Evolutionary conservation across 2,888 invertebrate genomes (phyloP).

Genomic region (Heliconius charithonia): DNA sequence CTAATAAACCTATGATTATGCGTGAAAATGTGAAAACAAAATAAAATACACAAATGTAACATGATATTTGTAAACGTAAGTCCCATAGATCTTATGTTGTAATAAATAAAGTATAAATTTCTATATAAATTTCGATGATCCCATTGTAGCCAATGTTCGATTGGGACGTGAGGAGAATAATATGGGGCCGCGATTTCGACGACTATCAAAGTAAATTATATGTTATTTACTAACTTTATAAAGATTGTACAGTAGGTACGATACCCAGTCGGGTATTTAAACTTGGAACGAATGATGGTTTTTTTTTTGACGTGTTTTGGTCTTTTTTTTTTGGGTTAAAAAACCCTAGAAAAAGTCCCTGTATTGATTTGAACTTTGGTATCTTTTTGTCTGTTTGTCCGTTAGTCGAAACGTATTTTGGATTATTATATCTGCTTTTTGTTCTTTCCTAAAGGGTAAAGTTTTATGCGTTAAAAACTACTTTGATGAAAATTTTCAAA

Average conservation of each 20-base stretch:
- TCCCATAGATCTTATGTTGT: conserved; percentile 14
- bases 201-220: conserved; percentile 44
- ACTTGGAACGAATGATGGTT: background rate
- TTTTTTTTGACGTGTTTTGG: background rate
- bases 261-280: background rate
- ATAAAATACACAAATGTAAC: background rate
- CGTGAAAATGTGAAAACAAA: conserved; percentile 9
- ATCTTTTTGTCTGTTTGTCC: too few species aligned
- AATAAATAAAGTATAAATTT: conserved; percentile 20
- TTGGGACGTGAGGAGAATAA: conserved; percentile 51
- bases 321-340: background rate
- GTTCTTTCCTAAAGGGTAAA: too few species aligned
- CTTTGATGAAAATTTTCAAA: too few species aligned
- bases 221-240: conserved; percentile 8
- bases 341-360: too few species aligned
- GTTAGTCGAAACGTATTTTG: too few species aligned
- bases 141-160: conserved; percentile 47
- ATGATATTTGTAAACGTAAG: background rate
- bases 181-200: conserved; percentile 37
- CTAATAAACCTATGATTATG: conserved; percentile 6
- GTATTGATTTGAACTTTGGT: too few species aligned
- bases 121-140: conserved; percentile 15
- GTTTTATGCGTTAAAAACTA: too few species aligned
- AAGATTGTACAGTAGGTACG: conserved; percentile 8
- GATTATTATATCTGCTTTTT: too few species aligned